Base-by-base conservation (phyloP, 2,797 vertebrate species). In the Ambastaia sidthimunki region DNA sequence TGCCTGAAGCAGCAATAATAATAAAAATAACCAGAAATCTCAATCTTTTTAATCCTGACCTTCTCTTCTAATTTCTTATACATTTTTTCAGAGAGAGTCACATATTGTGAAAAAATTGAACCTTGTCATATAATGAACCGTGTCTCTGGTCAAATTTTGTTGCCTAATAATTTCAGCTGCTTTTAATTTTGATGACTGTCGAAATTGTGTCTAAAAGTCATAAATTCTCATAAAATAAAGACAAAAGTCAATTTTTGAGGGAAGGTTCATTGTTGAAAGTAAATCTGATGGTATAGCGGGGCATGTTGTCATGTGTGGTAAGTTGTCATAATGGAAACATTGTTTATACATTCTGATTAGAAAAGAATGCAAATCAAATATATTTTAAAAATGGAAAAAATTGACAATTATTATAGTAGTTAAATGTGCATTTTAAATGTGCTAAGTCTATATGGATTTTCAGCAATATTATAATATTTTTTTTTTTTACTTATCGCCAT, bases 171-270 rank as follows among this genome's bases (percentile, higher is more conserved):
- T 74, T 47, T 19, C 76, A 71, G 31, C 37, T 71, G 55, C 71
- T 70, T 78, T 73, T 19, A 55, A 47, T 73, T 74, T 9, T 73
- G 23, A 12, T 59, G 34, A 23, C 78, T 80, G 71, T 34, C 73
- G 78, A 80, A 80, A 80, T 73, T 28, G 60, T 67, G 78, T 80
- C 23, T 73, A 80, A 80, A 80, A 67, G 78, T 80, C 62, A 73
- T 23, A 73, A 73, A 66, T 28, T 16, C 60, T 65, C 21, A 12
- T 66, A 66, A 80, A 72, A 59, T 52, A 52, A 52, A 52, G 50
- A 52, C 37, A 52, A 52, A 62, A 63, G 25, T 7, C 12, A 12
- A 25, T 25, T 59, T 28, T 21, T 25, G 10, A 62, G 25, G 13
- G 1, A 28, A 62, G 59, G 59, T 7, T 62, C 15, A 62, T 2